phyloP scores from a whole-genome alignment of 2,888 invertebrate genomes.

The Tenthredo mesomela region DNA sequence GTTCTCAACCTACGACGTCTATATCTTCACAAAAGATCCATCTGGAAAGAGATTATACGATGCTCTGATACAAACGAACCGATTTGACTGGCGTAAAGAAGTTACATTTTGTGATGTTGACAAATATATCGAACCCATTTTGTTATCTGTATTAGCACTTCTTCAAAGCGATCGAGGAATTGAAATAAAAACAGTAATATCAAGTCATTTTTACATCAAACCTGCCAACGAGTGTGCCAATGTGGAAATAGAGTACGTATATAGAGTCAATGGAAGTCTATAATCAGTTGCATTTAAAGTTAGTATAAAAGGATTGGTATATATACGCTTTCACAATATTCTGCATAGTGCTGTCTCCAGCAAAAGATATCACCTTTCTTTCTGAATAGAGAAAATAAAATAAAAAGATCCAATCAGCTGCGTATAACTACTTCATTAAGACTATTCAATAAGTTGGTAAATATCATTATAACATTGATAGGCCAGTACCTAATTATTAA shows the following conservation, averaged over 20 bases:
- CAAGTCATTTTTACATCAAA: slow-evolving; percentile 56
- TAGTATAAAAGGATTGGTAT: no score
- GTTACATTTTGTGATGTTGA: slow-evolving; percentile 65
- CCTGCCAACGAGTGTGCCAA: slow-evolving; percentile 57
- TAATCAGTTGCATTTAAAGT: background rate
- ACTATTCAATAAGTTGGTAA: no score
- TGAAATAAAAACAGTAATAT: background rate
- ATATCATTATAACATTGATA: no score
- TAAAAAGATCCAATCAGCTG: no score
- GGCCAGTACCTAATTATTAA: no score
- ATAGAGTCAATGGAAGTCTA: background rate
- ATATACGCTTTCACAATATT: no score
- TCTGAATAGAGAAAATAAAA: no score
- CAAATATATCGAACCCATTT: slow-evolving; percentile 59
- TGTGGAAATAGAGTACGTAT: slow-evolving; percentile 54
- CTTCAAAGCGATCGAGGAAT: slow-evolving; percentile 24
- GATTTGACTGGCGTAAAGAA: slow-evolving; percentile 66
- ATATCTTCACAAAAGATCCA: slow-evolving; percentile 68
- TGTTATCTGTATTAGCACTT: slow-evolving; percentile 60
- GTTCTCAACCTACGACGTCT: slow-evolving; percentile 54
- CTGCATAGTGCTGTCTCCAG: no score
- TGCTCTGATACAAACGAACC: slow-evolving; percentile 64
- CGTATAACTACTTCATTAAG: no score
- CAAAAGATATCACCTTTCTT: no score
- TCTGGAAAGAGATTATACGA: slow-evolving; percentile 62